Conservation (phyloP, 2,113 vertebrate genomes). For the Nothobranchius kuhntae region DNA sequence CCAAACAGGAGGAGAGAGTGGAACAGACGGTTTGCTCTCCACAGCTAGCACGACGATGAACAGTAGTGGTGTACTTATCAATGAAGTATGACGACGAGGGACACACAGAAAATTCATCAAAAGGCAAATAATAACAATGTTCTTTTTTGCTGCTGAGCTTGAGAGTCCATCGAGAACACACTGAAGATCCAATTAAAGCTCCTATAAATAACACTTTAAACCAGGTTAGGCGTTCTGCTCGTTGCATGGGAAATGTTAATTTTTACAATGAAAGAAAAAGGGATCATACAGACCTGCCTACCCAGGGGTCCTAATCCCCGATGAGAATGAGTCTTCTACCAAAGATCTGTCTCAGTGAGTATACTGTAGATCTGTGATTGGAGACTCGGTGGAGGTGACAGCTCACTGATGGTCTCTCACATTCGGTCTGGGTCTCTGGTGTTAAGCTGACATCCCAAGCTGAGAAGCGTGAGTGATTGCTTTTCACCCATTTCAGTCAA, state of each 20-base stretch:
- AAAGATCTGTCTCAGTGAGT: conserved; percentile 37
- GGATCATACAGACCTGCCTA: background rate
- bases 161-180: conserved; percentile 18
- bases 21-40: conserved; percentile 59
- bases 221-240: conserved; percentile 15
- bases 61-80: conserved; percentile 45
- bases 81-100: conserved; percentile 43
- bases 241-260: background rate
- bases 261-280: conserved; percentile 10
- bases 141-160: conserved; percentile 9
- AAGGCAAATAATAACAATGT: conserved; percentile 30
- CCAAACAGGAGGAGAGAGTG: conserved; percentile 52
- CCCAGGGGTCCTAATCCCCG: conserved; percentile 1
- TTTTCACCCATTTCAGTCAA: conserved; percentile 50
- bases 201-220: conserved; percentile 26
- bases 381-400: conserved; percentile 53
- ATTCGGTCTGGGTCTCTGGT: conserved; percentile 33
- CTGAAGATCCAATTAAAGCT: conserved; percentile 22
- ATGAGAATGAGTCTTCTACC: conserved; percentile 12
- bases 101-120: conserved; percentile 37
- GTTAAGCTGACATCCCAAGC: conserved; percentile 35
- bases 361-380: conserved; percentile 57
- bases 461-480: conserved; percentile 53
- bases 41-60: conserved; percentile 12
- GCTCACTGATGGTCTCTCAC: conserved; percentile 53